Conservation (phyloP, 2,888 invertebrate species). For the Lasioglossum malachurum region DNA sequence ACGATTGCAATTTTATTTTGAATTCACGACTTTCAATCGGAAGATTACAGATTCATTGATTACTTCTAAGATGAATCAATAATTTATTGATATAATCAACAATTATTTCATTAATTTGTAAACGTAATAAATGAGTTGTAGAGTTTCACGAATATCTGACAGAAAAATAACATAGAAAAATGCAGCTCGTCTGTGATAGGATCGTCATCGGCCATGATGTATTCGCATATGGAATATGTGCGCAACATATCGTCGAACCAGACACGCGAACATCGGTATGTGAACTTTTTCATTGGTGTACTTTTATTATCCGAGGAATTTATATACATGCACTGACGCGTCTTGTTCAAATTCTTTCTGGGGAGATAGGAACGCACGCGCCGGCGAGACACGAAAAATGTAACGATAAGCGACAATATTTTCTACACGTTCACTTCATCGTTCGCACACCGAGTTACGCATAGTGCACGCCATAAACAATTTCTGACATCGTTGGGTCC, state of each 20-base stretch:
- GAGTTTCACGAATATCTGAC: not conserved
- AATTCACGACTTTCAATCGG: not conserved
- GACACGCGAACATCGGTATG: conserved; percentile 21
- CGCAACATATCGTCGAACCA: conserved; percentile 22
- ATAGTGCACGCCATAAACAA: not conserved
- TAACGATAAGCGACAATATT: conserved; percentile 24
- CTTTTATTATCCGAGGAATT: conserved; percentile 45
- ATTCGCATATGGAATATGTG: conserved; percentile 26
- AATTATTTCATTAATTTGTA: no score
- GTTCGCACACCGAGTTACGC: not conserved
- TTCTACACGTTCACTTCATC: not conserved
- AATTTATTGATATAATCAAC: no score
- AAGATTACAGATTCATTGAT: no score
- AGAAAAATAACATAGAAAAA: not conserved
- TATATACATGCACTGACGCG: conserved; percentile 29
- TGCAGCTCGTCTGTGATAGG: not conserved
- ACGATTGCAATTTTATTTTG: not conserved
- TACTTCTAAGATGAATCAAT: not conserved
- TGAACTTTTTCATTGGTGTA: conserved; percentile 40
- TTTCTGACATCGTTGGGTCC: not conserved
- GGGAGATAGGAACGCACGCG: conserved; percentile 16
- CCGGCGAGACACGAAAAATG: conserved; percentile 14
- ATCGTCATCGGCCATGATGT: not conserved
- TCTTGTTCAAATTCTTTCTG: conserved; percentile 36
- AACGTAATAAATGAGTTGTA: not conserved